Evolutionary conservation across 2,888 invertebrate species (phyloP).

Genomic region (Ernsta delagoae): DNA sequence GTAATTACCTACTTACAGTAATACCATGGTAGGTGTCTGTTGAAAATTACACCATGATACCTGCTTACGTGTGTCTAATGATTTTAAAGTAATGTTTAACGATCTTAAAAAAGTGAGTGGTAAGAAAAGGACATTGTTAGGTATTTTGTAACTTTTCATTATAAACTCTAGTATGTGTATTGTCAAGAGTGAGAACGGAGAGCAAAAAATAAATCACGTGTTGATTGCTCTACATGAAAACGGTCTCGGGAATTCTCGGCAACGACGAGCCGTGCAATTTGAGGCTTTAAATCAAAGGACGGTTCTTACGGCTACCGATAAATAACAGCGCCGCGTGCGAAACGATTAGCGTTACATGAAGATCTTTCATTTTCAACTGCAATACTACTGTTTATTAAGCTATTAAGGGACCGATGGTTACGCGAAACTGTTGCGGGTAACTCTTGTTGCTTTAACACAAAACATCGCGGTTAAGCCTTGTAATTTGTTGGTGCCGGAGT

Average conservation of each 20-base stretch:
- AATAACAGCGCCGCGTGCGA: conserved; percentile 64
- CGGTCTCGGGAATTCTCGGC: conserved; percentile 53
- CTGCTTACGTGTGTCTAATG: too few species aligned
- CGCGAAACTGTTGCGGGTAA: conserved; percentile 9
- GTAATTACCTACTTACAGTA: too few species aligned
- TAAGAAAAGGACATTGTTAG: too few species aligned
- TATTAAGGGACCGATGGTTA: conserved; percentile 32
- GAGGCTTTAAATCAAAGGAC: conserved; percentile 75
- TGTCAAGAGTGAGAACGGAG: conserved; percentile 12
- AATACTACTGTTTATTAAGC: conserved; percentile 37
- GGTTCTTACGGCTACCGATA: conserved; percentile 73
- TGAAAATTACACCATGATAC: too few species aligned
- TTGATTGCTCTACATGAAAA: conserved; percentile 57
- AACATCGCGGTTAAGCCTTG: not conserved
- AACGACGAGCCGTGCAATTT: conserved; percentile 76
- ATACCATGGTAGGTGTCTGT: too few species aligned
- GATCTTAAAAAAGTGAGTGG: too few species aligned
- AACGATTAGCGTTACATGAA: conserved; percentile 76
- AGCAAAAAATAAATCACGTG: conserved; percentile 47
- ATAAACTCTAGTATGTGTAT: conserved; percentile 12
- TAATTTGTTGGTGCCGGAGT: not conserved
- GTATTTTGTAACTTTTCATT: not conserved
- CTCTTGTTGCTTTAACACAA: conserved; percentile 15
- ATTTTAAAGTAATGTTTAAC: too few species aligned
- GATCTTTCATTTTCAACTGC: conserved; percentile 60